phyloP scores from a whole-genome alignment of 2,797 vertebrate genomes.

The Sebastes taczanowskii region DNA sequence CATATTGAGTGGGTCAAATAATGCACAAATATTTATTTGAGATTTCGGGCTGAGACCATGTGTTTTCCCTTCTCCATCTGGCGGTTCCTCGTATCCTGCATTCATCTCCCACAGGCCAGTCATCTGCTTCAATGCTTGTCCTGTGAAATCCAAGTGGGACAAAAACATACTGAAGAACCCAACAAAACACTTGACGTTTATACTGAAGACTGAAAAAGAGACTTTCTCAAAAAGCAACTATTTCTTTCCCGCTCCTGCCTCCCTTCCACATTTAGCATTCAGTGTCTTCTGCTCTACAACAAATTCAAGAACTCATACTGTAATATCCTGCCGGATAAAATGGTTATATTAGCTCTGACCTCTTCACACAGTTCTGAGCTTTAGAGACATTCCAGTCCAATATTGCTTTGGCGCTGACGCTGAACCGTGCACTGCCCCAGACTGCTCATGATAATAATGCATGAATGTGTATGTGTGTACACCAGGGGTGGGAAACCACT shows the following conservation, averaged over 20 bases:
- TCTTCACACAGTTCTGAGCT: background rate
- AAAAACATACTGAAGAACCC: background rate
- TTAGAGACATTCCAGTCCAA: background rate
- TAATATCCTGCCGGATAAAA: constrained; percentile 10
- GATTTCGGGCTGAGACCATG: background rate
- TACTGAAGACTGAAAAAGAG: background rate
- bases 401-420: constrained; percentile 5
- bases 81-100: background rate
- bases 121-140: background rate
- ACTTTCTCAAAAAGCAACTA: background rate
- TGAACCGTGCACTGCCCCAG: background rate
- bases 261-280: background rate
- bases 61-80: constrained; percentile 1
- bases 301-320: constrained; percentile 8
- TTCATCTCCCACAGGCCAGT: background rate
- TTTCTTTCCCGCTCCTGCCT: background rate
- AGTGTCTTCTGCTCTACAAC: background rate
- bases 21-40: constrained; percentile 32
- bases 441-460: background rate
- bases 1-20: constrained; percentile 3
- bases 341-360: background rate
- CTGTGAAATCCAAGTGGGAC: background rate
- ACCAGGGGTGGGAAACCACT: background rate
- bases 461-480: background rate
- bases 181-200: background rate